A percentile compares a stretch with the other conserved stretches of the same genome.
Evolutionary conservation across 1,140 invertebrate species (phyloP).

Genomic region (Apis cerana): DNA sequence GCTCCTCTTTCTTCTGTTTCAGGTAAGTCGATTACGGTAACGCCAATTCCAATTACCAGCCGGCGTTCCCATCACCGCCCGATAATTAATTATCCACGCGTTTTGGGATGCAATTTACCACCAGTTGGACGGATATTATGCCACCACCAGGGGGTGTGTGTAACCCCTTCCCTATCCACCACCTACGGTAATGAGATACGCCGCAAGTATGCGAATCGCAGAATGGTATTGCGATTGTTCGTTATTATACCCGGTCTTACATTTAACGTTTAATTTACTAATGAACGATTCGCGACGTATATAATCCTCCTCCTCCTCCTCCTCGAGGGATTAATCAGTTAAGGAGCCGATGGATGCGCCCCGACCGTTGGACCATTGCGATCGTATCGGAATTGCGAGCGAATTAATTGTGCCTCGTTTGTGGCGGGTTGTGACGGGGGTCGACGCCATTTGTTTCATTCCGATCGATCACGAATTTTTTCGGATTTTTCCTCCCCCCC

Average conservation of each 20-base stretch:
- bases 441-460: background rate
- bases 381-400: background rate
- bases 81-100: slow-evolving; percentile 64
- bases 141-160: slow-evolving; percentile 11
- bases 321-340: slow-evolving; percentile 20
- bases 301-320: background rate
- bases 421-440: no score
- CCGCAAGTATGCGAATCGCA: slow-evolving; percentile 58
- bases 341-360: slow-evolving; percentile 11
- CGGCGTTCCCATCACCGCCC: slow-evolving; percentile 42
- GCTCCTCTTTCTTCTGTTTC: slow-evolving; percentile 34
- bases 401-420: slow-evolving; percentile 19
- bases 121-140: slow-evolving; percentile 47
- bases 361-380: background rate
- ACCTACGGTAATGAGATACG: slow-evolving; percentile 23
- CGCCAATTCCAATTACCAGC: slow-evolving; percentile 52
- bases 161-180: slow-evolving; percentile 16
- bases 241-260: slow-evolving; percentile 48
- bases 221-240: slow-evolving; percentile 17
- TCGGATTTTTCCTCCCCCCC: no score
- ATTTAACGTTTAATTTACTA: slow-evolving; percentile 65
- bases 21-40: slow-evolving; percentile 54
- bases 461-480: no score
- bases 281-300: slow-evolving; percentile 47
- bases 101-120: slow-evolving; percentile 63